Percentiles rank a stretch among this genome's conserved stretches.
phyloP scores from a whole-genome alignment of 92 coral and sea anemone genomes.

The Epizoanthus stellaris region DNA sequence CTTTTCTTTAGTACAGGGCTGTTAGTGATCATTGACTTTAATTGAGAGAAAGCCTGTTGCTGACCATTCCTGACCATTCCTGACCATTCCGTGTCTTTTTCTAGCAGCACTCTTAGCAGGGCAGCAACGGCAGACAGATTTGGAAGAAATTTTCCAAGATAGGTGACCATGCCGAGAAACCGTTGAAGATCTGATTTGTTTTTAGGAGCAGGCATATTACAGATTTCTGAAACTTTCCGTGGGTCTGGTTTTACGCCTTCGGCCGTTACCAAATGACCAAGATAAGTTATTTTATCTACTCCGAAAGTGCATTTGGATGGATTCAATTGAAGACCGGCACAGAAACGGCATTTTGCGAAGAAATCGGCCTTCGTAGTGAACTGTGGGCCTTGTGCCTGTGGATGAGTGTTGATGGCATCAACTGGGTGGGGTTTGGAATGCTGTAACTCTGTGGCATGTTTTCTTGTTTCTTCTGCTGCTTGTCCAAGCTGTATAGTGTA shows the following conservation, averaged over 20 bases:
- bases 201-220: slow-evolving; percentile 7
- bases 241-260: not conserved
- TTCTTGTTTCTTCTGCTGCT: not conserved
- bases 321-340: no score
- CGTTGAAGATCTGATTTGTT: not conserved
- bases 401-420: no score
- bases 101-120: not conserved
- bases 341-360: no score
- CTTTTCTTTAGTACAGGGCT: slow-evolving; percentile 9
- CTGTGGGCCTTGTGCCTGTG: no score
- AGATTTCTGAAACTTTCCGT: not conserved
- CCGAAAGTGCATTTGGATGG: not conserved
- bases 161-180: not conserved
- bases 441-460: no score
- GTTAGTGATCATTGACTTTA: not conserved
- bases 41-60: not conserved
- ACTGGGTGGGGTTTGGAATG: no score
- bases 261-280: not conserved
- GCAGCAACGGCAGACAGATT: not conserved
- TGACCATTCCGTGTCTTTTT: not conserved
- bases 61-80: no score
- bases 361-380: no score
- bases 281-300: not conserved
- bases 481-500: not conserved
- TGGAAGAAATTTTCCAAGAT: slow-evolving; percentile 1